Percentiles rank a stretch among this genome's conserved stretches.
Conservation (phyloP, 2,888 invertebrate species). For the Epicampocera succincta region DNA sequence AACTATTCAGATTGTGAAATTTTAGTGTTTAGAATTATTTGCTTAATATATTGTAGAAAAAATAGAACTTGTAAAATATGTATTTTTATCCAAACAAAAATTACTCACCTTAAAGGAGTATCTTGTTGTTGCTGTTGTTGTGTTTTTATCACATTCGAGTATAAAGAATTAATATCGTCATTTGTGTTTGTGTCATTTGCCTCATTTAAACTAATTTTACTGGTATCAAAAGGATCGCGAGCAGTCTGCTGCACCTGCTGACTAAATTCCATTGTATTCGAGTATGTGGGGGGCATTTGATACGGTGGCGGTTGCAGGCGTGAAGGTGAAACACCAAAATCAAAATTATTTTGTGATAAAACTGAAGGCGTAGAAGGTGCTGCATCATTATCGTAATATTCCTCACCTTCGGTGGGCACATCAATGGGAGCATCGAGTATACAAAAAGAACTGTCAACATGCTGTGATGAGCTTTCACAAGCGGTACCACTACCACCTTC, state of each 20-base stretch:
- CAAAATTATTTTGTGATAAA: slow-evolving; percentile 70
- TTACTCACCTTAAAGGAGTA: slow-evolving; percentile 65
- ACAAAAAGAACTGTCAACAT: slow-evolving; percentile 82
- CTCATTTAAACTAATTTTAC: slow-evolving; percentile 64
- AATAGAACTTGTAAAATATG: no score
- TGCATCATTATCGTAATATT: slow-evolving; percentile 63
- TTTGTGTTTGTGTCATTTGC: slow-evolving; percentile 73
- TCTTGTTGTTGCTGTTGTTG: slow-evolving; percentile 67
- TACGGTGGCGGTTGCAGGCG: slow-evolving; percentile 83
- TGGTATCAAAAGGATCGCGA: slow-evolving; percentile 87
- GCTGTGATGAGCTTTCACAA: slow-evolving; percentile 75
- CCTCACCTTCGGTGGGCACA: slow-evolving; percentile 82
- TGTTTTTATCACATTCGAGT: slow-evolving; percentile 75
- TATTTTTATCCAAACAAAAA: neutral
- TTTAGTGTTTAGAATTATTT: no score
- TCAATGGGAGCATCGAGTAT: slow-evolving; percentile 89
- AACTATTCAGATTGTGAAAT: no score
- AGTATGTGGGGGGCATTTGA: slow-evolving; percentile 83
- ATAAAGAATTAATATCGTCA: slow-evolving; percentile 70
- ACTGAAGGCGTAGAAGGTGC: slow-evolving; percentile 60
- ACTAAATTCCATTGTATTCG: slow-evolving; percentile 82
- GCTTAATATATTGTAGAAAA: no score
- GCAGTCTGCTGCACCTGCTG: slow-evolving; percentile 72
- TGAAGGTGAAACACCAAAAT: slow-evolving; percentile 73
- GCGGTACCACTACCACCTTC: slow-evolving; percentile 65